Base-by-base conservation (phyloP, 2,888 invertebrate species). In the Volucella inflata region DNA sequence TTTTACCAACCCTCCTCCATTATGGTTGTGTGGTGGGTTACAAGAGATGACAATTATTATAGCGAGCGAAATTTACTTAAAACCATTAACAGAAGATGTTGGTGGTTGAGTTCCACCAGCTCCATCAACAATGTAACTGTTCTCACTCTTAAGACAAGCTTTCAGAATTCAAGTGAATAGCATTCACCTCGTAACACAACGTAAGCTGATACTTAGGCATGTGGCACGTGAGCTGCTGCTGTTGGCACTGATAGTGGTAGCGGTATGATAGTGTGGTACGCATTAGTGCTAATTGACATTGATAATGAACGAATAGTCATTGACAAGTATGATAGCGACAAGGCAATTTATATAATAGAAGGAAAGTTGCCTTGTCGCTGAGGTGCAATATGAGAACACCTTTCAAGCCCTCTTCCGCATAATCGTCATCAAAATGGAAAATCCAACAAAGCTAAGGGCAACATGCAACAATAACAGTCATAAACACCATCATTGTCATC, bases 281-380 rank as follows among this genome's bases (percentile, higher is more conserved):
- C 71, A 72, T 71, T 76, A 84, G 59, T 84, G 68, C 75, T 75
- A 85, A 85, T 77, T 85, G 85, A 81, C 85, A 85, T 81, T 85
- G 81, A 85, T 85, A 85, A 85, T 85, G 81, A 85, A 81, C 76
- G 81, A 81, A 85, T 77, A 79, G 76, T 81, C 81, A 76, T 76
- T 46, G 71, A 59, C 60, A 46, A 74, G 51, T 44, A 46, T 38
- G 8, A 30, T 64, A 44, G 42, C 36, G 55, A 46, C 51, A 36
- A 17, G 36, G 16, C 30, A 30, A 30, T 30, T 6, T 0, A 30
- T 30, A 30, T 6, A 30, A 59, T 44, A 17, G 62, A 14, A 62
- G 50, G 57, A 67, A 57, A 42, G 67, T 70, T 70, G 55, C 62
- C 42, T 72, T 53, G 71, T 51, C 53, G 60, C 53, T 75, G 55